These are phyloP conservation scores for Micropoecilia bifurca DNA, from an alignment of 2,797 vertebrate species.

Conservation along the genomic window DNA sequence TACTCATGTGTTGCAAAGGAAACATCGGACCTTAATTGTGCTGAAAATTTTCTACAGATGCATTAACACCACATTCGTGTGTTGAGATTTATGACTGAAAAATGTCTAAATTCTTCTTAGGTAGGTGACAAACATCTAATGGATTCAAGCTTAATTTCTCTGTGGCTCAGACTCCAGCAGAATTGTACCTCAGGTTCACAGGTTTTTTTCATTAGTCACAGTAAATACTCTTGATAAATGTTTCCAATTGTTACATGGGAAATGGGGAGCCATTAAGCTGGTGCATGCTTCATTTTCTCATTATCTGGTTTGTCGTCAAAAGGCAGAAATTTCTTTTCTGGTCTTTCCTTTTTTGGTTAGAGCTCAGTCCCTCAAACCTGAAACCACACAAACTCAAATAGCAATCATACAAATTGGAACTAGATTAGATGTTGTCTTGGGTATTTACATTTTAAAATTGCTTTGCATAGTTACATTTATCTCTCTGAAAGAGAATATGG, in stretches of 20 bases:
- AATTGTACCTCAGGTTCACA: conserved; percentile 26
- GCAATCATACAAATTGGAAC: not conserved
- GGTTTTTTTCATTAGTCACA: conserved; percentile 28
- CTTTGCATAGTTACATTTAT: not conserved
- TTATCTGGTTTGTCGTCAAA: conserved; percentile 21
- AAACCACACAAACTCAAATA: not conserved
- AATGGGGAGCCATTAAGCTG: conserved; percentile 3
- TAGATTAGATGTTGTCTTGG: not conserved
- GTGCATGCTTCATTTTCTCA: conserved; percentile 26
- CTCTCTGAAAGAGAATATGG: not conserved
- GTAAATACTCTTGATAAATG: conserved; percentile 25
- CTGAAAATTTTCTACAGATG: not conserved
- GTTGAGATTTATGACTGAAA: conserved; percentile 22
- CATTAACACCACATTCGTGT: not conserved
- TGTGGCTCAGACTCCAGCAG: conserved; percentile 9
- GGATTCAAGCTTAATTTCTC: conserved; percentile 44
- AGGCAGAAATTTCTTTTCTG: not conserved
- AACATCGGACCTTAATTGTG: not conserved
- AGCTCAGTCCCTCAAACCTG: not conserved
- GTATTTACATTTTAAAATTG: not conserved
- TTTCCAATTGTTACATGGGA: conserved; percentile 28
- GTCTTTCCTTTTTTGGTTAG: no score
- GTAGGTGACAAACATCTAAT: conserved; percentile 46
- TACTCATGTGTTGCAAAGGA: conserved; percentile 40
- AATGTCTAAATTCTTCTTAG: conserved; percentile 43